phyloP scores from a whole-genome alignment of 2,888 invertebrate species.

The Noctua fimbriata region DNA sequence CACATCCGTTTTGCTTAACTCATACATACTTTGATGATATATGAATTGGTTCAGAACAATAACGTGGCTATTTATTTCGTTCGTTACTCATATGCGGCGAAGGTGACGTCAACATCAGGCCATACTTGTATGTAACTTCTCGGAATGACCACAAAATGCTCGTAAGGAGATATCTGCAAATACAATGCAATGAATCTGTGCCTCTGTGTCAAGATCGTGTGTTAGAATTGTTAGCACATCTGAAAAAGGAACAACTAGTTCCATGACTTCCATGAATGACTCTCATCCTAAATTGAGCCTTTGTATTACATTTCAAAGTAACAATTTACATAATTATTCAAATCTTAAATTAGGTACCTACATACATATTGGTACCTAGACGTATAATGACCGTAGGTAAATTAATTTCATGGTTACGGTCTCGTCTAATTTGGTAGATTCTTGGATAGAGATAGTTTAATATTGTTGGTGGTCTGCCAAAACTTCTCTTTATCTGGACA shows the following conservation, averaged over 20 bases:
- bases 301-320: slow-evolving; percentile 24
- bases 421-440: slow-evolving; percentile 73
- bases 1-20: slow-evolving; percentile 82
- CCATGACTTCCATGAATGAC: background rate
- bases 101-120: slow-evolving; percentile 64
- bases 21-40: slow-evolving; percentile 72
- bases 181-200: slow-evolving; percentile 64
- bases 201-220: slow-evolving; percentile 53
- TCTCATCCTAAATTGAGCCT: slow-evolving; percentile 4
- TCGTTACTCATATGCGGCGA: slow-evolving; percentile 70
- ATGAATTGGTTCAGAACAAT: slow-evolving; percentile 75
- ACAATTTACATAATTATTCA: slow-evolving; percentile 23
- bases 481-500: slow-evolving; percentile 67
- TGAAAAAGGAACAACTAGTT: slow-evolving; percentile 22
- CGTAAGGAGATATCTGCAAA: slow-evolving; percentile 64
- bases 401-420: slow-evolving; percentile 70
- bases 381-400: slow-evolving; percentile 47
- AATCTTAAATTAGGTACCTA: slow-evolving; percentile 18
- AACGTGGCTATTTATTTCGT: slow-evolving; percentile 69
- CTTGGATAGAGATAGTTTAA: slow-evolving; percentile 75
- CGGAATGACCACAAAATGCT: slow-evolving; percentile 70
- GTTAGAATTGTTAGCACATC: slow-evolving; percentile 8
- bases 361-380: background rate
- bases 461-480: slow-evolving; percentile 79
- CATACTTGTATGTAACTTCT: slow-evolving; percentile 64